Evolutionary conservation across 2,113 vertebrate genomes (phyloP).

Genomic region (Pholis gunnellus): DNA sequence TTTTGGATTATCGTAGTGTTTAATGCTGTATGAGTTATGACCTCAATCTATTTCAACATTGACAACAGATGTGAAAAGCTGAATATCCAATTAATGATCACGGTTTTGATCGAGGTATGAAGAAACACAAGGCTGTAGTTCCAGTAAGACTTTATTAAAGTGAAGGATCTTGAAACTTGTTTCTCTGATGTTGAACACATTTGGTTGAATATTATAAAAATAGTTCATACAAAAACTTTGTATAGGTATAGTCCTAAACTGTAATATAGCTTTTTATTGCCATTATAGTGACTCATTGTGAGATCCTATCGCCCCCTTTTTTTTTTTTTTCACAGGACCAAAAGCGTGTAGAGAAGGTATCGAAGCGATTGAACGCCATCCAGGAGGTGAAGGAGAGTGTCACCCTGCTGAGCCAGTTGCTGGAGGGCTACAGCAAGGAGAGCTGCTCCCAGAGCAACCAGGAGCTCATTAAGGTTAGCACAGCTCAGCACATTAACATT

Average conservation of each 20-base stretch:
- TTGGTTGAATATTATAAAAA: not conserved
- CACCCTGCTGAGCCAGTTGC: conserved; percentile 93
- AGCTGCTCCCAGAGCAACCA: conserved; percentile 88
- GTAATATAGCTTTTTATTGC: not conserved
- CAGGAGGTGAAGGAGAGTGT: conserved; percentile 97
- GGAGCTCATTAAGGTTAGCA: conserved; percentile 94
- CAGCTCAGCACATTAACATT: conserved; percentile 30
- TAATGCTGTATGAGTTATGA: not conserved
- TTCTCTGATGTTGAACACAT: not conserved
- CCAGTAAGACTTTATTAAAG: not conserved
- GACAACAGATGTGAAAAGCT: not conserved
- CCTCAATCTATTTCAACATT: not conserved
- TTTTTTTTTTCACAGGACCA: conserved; percentile 85
- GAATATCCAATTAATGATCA: not conserved
- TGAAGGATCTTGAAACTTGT: not conserved
- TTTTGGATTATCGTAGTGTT: not conserved
- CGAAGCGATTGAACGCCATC: conserved; percentile 94
- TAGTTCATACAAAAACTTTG: not conserved
- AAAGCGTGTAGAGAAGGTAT: conserved; percentile 97
- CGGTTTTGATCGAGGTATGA: not conserved
- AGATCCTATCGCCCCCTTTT: not conserved
- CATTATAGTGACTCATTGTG: not conserved
- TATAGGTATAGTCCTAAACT: not conserved
- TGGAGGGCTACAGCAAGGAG: conserved; percentile 89
- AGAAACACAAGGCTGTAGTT: not conserved